Evolutionary conservation across 1,140 invertebrate genomes (phyloP), one percentile per base, ranked within the genome.

Genomic region (Thaumetopoea pityocampa): DNA sequence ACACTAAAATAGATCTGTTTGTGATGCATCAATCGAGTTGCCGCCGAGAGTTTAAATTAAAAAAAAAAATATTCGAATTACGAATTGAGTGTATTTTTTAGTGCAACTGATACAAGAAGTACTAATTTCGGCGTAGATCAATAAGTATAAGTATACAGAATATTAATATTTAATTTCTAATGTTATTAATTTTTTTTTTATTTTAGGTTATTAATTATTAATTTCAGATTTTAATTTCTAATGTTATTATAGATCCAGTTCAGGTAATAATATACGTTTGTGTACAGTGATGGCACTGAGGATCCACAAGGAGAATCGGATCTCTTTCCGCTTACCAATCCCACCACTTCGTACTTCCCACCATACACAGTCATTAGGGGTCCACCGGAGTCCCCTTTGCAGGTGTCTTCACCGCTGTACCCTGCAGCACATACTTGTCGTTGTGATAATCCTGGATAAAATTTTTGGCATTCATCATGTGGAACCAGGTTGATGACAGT

Each of bases 371-470:
- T 66, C 79, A 83, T 83, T 1, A 83, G 43, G 2, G 79, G 77
- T 7, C 77, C 76, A 7, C 74, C 76, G 1, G 76, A 83, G 23
- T 83, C 77, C 3, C 79, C 79, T 55, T 70, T 78, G 23, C 77
- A 81, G 1, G 77, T 79, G 35, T 83, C 76, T 35, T 83, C 58
- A 1, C 74, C 74, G 1, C 52, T 67, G 5, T 65, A 51, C 0
- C 74, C 76, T 1, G 61, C 72, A 4, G 76, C 79, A 38, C 76
- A 83, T 1, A 83, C 19, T 26, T 83, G 74, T 1, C 48, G 35
- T 2, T 33, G 42, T 0, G 53, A 58, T 12, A 83, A 35, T 23
- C 43, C 20, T 0, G 67, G 59, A 28, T 83, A 83, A 17, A 56
- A 58, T 5, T 44, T 37, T 18, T 41, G 33, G 32, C 76, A 80